Evolutionary conservation across 2,888 invertebrate species (phyloP).

Genomic region (Leucozona laternaria): DNA sequence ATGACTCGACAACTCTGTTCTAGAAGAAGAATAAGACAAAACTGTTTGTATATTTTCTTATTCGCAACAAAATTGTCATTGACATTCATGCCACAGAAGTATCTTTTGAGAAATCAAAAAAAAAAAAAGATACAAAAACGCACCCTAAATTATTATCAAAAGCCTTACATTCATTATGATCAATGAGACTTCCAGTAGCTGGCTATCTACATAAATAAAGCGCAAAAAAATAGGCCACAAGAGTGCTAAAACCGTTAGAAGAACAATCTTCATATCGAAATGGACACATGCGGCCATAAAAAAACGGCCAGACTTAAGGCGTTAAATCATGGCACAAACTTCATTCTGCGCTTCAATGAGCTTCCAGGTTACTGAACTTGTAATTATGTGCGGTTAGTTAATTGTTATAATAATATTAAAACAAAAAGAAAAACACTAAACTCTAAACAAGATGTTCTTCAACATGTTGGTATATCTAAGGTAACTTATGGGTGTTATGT

Average conservation of each 20-base stretch:
- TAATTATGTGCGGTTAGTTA: conserved; percentile 40
- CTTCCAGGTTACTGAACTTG: conserved; percentile 64
- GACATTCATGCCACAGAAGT: conserved; percentile 5
- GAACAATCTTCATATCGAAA: conserved; percentile 26
- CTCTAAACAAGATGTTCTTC: conserved; percentile 34
- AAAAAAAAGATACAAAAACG: conserved; percentile 15
- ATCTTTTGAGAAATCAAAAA: neutral
- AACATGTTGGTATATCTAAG: neutral
- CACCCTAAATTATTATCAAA: conserved; percentile 38
- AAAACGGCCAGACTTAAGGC: neutral
- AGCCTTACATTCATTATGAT: conserved; percentile 12
- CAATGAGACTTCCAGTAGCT: conserved; percentile 4
- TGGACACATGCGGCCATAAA: conserved; percentile 11
- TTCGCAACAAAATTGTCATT: conserved; percentile 23
- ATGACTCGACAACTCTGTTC: conserved; percentile 17
- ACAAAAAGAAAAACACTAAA: neutral
- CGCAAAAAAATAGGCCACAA: conserved; percentile 22
- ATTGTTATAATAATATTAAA: conserved; percentile 48
- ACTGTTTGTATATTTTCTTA: neutral
- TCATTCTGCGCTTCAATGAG: conserved; percentile 51
- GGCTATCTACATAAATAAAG: neutral
- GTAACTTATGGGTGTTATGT: conserved; percentile 60
- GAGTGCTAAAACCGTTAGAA: conserved; percentile 28
- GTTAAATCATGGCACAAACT: conserved; percentile 34
- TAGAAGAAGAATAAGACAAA: conserved; percentile 19